phyloP scores from a whole-genome alignment of 1,140 invertebrate species.

The Drosophila saltans region DNA sequence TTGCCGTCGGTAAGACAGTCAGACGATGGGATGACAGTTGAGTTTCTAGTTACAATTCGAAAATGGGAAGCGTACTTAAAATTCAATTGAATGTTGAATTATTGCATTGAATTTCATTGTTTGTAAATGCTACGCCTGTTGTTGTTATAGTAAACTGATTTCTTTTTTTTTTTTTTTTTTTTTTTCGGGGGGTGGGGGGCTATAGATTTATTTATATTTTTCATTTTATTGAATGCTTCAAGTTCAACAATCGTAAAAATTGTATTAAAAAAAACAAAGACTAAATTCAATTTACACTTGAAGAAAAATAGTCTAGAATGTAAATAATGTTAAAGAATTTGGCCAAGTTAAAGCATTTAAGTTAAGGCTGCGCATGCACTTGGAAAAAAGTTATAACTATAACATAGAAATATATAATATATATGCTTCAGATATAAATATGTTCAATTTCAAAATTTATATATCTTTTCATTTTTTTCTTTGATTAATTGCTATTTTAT shows the following conservation, averaged over 20 bases:
- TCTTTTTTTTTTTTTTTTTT: slow-evolving; percentile 74
- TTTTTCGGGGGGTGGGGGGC: slow-evolving; percentile 50
- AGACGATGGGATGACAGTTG: slow-evolving; percentile 47
- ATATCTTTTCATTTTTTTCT: too few species aligned
- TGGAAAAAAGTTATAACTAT: too few species aligned
- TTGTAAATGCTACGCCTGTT: slow-evolving; percentile 75
- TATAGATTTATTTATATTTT: slow-evolving; percentile 79
- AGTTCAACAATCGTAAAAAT: slow-evolving; percentile 73
- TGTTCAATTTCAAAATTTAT: too few species aligned
- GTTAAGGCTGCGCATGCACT: too few species aligned
- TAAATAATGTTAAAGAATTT: too few species aligned
- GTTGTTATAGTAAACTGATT: slow-evolving; percentile 76
- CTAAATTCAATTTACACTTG: background rate
- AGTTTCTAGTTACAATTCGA: slow-evolving; percentile 46
- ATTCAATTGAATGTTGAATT: slow-evolving; percentile 83
- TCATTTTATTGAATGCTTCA: slow-evolving; percentile 67
- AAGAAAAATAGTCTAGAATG: background rate
- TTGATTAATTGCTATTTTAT: too few species aligned
- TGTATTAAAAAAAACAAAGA: slow-evolving; percentile 28
- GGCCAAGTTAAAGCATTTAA: too few species aligned
- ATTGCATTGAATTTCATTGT: slow-evolving; percentile 83
- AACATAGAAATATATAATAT: too few species aligned
- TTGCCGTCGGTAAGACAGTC: slow-evolving; percentile 65
- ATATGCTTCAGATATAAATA: too few species aligned
- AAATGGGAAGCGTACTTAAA: slow-evolving; percentile 73